A percentile compares a stretch with the other conserved stretches of the same genome.
phyloP scores from a whole-genome alignment of 2,797 vertebrate species.

The Oreonectes daqikongensis region DNA sequence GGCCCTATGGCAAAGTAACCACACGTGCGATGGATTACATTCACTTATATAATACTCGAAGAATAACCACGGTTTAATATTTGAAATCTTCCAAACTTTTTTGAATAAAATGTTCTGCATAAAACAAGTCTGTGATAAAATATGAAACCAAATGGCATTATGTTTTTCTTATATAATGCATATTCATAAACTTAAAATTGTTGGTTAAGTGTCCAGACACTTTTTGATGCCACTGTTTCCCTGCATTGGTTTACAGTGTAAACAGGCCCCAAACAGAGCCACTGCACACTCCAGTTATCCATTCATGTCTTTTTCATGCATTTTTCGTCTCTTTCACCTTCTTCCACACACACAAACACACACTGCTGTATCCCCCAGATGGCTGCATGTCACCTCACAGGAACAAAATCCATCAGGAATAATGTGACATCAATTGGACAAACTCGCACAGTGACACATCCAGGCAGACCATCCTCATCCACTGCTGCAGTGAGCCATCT shows the following conservation, averaged over 20 bases:
- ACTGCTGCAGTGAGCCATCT: slow-evolving; percentile 59
- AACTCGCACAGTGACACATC: slow-evolving; percentile 40
- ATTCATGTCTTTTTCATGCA: not conserved
- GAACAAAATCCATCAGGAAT: slow-evolving; percentile 60
- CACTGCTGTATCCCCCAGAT: slow-evolving; percentile 51
- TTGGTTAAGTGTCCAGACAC: no score
- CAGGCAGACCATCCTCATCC: slow-evolving; percentile 49
- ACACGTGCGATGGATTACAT: no score
- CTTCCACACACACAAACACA: slow-evolving; percentile 21
- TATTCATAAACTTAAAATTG: no score
- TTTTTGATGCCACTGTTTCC: not conserved
- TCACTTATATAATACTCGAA: no score
- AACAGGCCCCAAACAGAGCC: not conserved
- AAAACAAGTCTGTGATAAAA: no score
- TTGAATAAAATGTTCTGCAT: no score
- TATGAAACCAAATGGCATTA: no score
- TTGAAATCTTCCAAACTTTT: no score
- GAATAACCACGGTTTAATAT: no score
- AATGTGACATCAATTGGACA: slow-evolving; percentile 56
- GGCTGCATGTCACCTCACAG: slow-evolving; percentile 57
- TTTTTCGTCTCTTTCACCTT: slow-evolving; percentile 22
- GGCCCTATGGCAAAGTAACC: no score
- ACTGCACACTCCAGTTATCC: not conserved
- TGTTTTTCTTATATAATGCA: no score
- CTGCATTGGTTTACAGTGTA: not conserved